Base-by-base conservation (phyloP, 2,797 vertebrate species). In the Fistularia tabacaria region DNA sequence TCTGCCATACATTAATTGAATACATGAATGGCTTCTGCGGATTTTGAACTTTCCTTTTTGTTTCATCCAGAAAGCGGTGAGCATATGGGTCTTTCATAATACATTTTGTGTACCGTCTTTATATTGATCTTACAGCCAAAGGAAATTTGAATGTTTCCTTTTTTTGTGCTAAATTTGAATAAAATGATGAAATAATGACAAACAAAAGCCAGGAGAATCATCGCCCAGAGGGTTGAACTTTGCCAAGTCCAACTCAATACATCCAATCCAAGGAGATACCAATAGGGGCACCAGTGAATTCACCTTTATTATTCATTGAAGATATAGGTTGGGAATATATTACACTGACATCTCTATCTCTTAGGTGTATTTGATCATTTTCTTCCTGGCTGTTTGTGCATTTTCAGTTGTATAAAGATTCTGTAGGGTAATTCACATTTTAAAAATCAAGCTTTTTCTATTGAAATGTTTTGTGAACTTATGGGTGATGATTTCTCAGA, bases 381-480 rank as follows among this genome's bases (percentile, higher is more conserved):
- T n/a, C n/a, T n/a, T 14, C 48, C 49, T 39, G 49, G 54, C 42
- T 41, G 48, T 45, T 37, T 41, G 42, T 15, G n/a, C 3, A 45
- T 6, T 50, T 38, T 47, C 15, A 64, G 42, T 11, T 42, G 25
- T 52, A 57, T 38, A 39, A 56, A 47, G 45, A 40, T n/a, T 11
- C 36, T 62, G 2, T 25, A 3, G 25, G 25, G 2, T 25, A 25
- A 25, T 25, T 25, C 25, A 25, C 5, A 5, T 25, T 25, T 25
- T 25, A 25, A 25, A 25, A 25, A 25, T 25, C 25, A 25, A 25
- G 25, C 25, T 25, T 25, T 25, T 25, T 25, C 25, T 25, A 25
- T 3, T 25, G 25, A 25, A 25, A 25, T 25, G 25, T 25, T 25
- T 25, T 25, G 25, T 25, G 25, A 25, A 25, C 25, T 25, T 25